phyloP scores from a whole-genome alignment of 2,113 vertebrate species.

The Dissostichus mawsoni region DNA sequence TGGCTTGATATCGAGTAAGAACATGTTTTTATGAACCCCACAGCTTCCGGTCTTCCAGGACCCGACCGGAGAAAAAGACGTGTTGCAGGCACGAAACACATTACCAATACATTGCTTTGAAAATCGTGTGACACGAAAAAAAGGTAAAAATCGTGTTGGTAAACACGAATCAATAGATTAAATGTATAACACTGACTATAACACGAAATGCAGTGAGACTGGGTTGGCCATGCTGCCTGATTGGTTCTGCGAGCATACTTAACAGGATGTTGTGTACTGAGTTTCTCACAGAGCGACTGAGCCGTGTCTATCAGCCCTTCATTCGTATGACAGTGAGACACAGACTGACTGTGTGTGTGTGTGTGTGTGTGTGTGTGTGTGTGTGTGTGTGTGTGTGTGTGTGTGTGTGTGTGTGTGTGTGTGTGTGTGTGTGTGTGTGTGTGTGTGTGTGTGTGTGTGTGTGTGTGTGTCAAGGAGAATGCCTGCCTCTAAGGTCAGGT shows the following conservation, averaged over 20 bases:
- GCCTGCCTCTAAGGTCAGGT: slow-evolving; percentile 41
- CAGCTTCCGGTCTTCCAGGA: too few species aligned
- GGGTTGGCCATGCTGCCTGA: not conserved
- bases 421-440: slow-evolving; percentile 12
- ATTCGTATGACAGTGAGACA: slow-evolving; percentile 24
- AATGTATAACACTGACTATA: too few species aligned
- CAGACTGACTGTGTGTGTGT: not conserved
- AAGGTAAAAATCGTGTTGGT: too few species aligned
- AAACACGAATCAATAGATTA: too few species aligned
- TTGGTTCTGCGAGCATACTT: slow-evolving; percentile 4
- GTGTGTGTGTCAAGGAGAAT: slow-evolving; percentile 1
- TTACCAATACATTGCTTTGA: too few species aligned
- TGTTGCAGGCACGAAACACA: too few species aligned
- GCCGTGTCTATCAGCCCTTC: slow-evolving; percentile 42
- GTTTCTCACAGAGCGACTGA: slow-evolving; percentile 12
- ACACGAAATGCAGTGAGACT: too few species aligned
- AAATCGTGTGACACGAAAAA: too few species aligned
- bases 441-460: slow-evolving; percentile 14
- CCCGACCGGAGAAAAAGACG: too few species aligned
- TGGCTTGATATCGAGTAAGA: too few species aligned
- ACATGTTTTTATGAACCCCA: too few species aligned
- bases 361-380: slow-evolving; percentile 4
- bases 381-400: too few species aligned
- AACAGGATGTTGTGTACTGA: slow-evolving; percentile 27
- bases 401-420: slow-evolving; percentile 37